Percentiles rank a stretch among this genome's conserved stretches.
These are phyloP conservation scores for Trichonephila inaurata DNA, from an alignment of 1,140 invertebrate species.

Conservation along the genomic window DNA sequence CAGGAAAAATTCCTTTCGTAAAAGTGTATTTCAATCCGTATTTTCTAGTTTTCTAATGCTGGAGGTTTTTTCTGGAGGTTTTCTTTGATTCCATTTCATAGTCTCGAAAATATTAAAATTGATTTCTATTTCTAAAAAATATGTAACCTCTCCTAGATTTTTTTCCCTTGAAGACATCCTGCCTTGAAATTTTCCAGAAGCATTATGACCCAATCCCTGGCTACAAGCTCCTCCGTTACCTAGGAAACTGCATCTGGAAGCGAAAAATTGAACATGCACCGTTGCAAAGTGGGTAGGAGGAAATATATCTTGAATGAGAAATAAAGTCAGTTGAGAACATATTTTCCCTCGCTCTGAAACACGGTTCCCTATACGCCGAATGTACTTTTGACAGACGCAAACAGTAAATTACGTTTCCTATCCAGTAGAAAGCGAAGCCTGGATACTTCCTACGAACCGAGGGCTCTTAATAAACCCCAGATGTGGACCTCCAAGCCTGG, in stretches of 20 bases:
- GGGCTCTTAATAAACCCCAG: constrained; percentile 65
- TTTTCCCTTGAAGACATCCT: neutral
- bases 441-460: neutral
- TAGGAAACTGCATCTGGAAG: constrained; percentile 62
- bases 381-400: constrained; percentile 71
- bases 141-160: neutral
- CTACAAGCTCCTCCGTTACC: constrained; percentile 42
- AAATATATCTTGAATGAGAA: constrained; percentile 66
- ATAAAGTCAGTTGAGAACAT: constrained; percentile 60
- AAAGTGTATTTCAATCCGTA: neutral
- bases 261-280: constrained; percentile 63
- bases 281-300: neutral
- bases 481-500: constrained; percentile 51
- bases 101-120: neutral
- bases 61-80: neutral
- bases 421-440: neutral
- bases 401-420: constrained; percentile 66
- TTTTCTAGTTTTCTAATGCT: neutral
- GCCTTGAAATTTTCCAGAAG: constrained; percentile 43
- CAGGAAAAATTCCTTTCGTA: neutral
- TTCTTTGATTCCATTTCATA: neutral
- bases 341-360: constrained; percentile 54
- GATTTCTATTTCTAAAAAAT: neutral
- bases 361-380: constrained; percentile 19
- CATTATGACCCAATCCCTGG: constrained; percentile 51